These are phyloP conservation scores for Mesorhabditis spiculigera DNA, from an alignment of 2,888 invertebrate genomes.

Conservation along the genomic window DNA sequence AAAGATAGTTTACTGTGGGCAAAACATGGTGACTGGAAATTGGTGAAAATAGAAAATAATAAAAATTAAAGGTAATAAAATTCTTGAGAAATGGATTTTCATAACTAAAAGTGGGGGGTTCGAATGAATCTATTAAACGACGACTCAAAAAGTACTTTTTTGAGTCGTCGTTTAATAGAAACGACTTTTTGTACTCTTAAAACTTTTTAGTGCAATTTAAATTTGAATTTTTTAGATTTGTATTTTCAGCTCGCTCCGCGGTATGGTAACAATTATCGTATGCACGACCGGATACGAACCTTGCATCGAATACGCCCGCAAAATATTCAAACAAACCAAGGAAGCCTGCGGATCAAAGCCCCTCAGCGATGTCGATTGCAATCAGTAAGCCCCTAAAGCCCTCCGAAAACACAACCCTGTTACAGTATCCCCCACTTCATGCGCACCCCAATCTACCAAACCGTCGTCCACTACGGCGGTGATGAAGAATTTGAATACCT, in stretches of 20 bases:
- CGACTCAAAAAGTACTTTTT: background rate
- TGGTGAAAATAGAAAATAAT: too few relatives aligned
- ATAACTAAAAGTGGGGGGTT: too few relatives aligned
- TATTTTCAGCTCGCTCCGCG: slow-evolving; percentile 13
- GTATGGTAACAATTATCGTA: slow-evolving; percentile 15
- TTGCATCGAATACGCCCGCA: slow-evolving; percentile 25
- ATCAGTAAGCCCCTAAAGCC: slow-evolving; percentile 20
- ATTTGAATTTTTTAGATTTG: slow-evolving; percentile 16
- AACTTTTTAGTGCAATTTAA: background rate
- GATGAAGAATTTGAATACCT: slow-evolving; percentile 36
- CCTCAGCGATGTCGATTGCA: slow-evolving; percentile 30
- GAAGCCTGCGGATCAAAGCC: slow-evolving; percentile 18
- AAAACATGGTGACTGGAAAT: too few relatives aligned
- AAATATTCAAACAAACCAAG: slow-evolving; percentile 20
- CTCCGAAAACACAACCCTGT: background rate
- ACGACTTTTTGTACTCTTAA: background rate
- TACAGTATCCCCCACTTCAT: slow-evolving; percentile 31
- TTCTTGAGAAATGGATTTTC: too few relatives aligned
- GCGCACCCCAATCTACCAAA: slow-evolving; percentile 24
- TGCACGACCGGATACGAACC: slow-evolving; percentile 33
- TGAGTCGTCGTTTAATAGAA: background rate
- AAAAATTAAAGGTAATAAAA: too few relatives aligned
- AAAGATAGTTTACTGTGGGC: too few relatives aligned
- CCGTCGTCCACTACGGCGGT: slow-evolving; percentile 32
- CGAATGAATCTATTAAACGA: too few relatives aligned